phyloP scores from a whole-genome alignment of 92 coral and sea anemone species.

The Blastomussa wellsi region DNA sequence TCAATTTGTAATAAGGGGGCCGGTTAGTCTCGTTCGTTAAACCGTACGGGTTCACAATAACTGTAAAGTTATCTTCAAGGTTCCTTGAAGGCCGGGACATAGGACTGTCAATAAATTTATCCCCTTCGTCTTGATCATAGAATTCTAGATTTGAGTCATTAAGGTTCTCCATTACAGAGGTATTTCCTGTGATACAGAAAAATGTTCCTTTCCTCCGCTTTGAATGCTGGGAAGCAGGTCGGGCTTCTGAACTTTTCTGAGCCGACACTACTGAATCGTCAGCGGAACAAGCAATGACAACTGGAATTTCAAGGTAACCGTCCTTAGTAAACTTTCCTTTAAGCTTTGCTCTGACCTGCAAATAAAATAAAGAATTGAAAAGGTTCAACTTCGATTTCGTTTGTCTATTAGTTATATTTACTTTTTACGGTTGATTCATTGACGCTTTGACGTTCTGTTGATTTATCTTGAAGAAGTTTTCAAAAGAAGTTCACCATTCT shows the following conservation, averaged over 20 bases:
- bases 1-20: background rate
- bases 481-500: no score
- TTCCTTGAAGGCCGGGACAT: background rate
- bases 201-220: slow-evolving; percentile 37
- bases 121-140: background rate
- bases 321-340: slow-evolving; percentile 41
- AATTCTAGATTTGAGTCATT: background rate
- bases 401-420: no score
- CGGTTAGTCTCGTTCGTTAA: background rate
- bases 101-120: background rate
- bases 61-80: slow-evolving; percentile 10
- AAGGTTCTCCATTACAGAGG: background rate
- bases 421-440: no score
- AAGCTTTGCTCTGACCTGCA: slow-evolving; percentile 47
- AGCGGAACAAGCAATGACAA: slow-evolving; percentile 43
- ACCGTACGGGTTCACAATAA: background rate
- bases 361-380: background rate
- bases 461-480: no score
- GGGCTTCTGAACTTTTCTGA: background rate
- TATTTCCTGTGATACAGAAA: slow-evolving; percentile 57
- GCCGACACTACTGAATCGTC: slow-evolving; percentile 24
- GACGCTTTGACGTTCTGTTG: no score
- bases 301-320: slow-evolving; percentile 48
- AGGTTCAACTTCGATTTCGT: no score
- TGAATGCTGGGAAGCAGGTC: background rate